Percentiles rank a stretch among this genome's conserved stretches.
These are phyloP conservation scores for Oxyura jamaicensis DNA, from an alignment of 2,113 vertebrate species.

Conservation along the genomic window DNA sequence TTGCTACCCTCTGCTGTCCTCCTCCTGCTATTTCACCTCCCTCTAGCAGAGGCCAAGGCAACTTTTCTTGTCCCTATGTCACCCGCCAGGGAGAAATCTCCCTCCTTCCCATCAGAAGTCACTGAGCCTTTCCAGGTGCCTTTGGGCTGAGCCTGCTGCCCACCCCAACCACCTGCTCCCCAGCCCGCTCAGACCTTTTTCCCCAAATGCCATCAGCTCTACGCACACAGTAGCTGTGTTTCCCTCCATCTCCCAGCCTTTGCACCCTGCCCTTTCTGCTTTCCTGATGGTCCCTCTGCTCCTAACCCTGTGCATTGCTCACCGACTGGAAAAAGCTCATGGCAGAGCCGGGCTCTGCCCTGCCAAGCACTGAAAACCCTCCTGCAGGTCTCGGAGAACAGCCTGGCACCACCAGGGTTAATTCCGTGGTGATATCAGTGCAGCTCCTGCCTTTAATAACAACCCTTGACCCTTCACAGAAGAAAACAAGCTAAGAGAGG, in stretches of 20 bases:
- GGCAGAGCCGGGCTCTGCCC: background rate
- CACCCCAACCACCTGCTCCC: background rate
- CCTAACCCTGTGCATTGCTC: background rate
- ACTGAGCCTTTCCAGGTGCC: background rate
- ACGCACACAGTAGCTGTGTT: background rate
- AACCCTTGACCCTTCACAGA: background rate
- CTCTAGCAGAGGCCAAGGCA: background rate
- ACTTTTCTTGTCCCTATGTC: background rate
- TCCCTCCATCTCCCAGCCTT: background rate
- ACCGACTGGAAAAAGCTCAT: fast-evolving
- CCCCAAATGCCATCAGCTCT: background rate
- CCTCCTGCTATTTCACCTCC: background rate
- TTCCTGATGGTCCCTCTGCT: background rate
- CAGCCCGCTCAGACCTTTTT: no score
- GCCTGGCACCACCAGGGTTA: background rate
- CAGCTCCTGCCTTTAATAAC: background rate
- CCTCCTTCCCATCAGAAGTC: background rate
- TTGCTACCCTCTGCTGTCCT: conserved; percentile 68
- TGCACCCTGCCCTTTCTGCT: background rate
- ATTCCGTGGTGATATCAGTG: background rate
- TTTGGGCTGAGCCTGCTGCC: background rate
- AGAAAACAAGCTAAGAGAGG: background rate
- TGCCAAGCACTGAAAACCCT: background rate
- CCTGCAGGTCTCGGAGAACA: background rate
- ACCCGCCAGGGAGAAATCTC: background rate